Evolutionary conservation across 2,113 vertebrate genomes (phyloP), one percentile per base, ranked within the genome.

Genomic region (Phasianus colchicus): DNA sequence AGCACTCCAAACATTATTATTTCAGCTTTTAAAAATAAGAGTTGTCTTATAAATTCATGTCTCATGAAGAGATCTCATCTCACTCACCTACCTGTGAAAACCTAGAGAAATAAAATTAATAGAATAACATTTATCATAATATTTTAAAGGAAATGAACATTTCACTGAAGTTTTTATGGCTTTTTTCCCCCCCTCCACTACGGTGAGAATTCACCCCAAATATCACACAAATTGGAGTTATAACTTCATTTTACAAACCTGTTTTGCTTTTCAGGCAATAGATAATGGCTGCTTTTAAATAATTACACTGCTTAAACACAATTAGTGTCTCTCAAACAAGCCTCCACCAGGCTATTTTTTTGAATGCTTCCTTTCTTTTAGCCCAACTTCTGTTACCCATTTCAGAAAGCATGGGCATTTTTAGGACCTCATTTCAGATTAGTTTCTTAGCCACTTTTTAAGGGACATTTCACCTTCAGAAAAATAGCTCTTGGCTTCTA

Each of bases 391-490:
- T 52, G 30, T 55, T 88, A 89, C 91, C 89, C 42, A 74, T 86
- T 77, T 65, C 10, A 58, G 86, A 66, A 61, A 48, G 21, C 19
- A 30, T 22, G 58, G 77, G 40, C 64, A 21, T 85, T 96, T 94
- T 86, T 83, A 92, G 76, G 70, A 88, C 76, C 73, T 94, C 57
- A 66, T 55, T 84, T 89, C 45, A 65, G 60, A 83, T 83, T 72
- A 79, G 57, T 34, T 88, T 89, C 54, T 76, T 61, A 57, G 60
- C 10, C 45, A 82, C 15, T 48, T 84, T 97, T 79, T 60, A 70
- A 66, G 29, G 73, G 61, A 60, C 43, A 21, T 66, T 96, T 91
- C 95, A 93, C 95, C 90, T 70, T 83, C 66, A 94, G 34, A 42
- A 54, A 66, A 70, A 84, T 58, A 93, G 36, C n/a, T 60, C 48